Evolutionary conservation across 2,797 vertebrate genomes (phyloP).

Genomic region (Darevskia mixta): DNA sequence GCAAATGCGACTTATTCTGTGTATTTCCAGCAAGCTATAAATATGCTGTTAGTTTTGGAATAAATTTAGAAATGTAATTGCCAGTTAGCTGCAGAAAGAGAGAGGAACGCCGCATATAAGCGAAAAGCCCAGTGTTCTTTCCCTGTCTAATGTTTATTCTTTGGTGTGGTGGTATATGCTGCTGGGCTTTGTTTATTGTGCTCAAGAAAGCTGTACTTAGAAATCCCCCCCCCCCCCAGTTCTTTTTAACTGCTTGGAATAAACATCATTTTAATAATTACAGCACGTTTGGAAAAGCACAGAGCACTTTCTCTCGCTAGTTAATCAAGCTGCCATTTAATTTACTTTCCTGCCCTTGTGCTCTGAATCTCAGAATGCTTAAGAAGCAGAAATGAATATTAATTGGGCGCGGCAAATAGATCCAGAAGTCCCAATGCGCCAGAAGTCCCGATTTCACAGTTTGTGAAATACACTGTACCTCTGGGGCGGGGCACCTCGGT

Average conservation of each 20-base stretch:
- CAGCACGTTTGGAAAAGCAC: slow-evolving; percentile 21
- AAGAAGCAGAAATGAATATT: slow-evolving; percentile 37
- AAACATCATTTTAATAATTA: slow-evolving; percentile 51
- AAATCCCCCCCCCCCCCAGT: slow-evolving; percentile 6
- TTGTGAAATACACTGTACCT: slow-evolving; percentile 33
- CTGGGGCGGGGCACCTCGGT: neutral
- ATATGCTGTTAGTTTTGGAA: slow-evolving; percentile 45
- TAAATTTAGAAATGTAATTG: slow-evolving; percentile 48
- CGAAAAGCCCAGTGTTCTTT: slow-evolving; percentile 35
- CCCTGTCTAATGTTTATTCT: neutral
- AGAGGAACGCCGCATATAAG: slow-evolving; percentile 35
- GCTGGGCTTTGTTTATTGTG: slow-evolving; percentile 28
- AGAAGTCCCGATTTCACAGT: neutral
- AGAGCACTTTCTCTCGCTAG: slow-evolving; percentile 42
- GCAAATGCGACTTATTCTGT: slow-evolving; percentile 39
- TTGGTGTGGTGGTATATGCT: slow-evolving; percentile 11
- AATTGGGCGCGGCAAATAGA: neutral
- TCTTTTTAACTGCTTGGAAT: slow-evolving; percentile 4
- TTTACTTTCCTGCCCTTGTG: slow-evolving; percentile 39
- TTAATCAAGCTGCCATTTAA: slow-evolving; percentile 46
- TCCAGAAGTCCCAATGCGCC: slow-evolving; percentile 23
- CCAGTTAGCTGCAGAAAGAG: slow-evolving; percentile 39
- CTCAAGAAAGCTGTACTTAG: slow-evolving; percentile 28
- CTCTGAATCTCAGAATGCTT: slow-evolving; percentile 20
- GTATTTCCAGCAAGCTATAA: slow-evolving; percentile 47